Percentiles rank a stretch among this genome's conserved stretches.
Conservation (phyloP, 2,113 vertebrate species). For the Equus quagga region DNA sequence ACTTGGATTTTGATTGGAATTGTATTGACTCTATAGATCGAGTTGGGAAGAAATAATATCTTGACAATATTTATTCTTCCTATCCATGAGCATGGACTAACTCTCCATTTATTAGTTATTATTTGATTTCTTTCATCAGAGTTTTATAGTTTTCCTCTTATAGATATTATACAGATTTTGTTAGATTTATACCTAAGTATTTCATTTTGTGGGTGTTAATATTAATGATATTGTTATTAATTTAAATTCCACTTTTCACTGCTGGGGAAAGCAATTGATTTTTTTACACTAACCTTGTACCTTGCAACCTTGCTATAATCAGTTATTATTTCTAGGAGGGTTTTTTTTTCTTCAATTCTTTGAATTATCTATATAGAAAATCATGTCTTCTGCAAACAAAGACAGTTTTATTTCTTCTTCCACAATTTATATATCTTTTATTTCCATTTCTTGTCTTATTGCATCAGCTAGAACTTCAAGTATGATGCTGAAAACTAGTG, state of each 20-base stretch:
- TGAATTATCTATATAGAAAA: background rate
- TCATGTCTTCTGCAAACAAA: background rate
- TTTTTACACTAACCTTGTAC: background rate
- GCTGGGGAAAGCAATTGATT: background rate
- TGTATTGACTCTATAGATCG: background rate
- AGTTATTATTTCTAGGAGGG: background rate
- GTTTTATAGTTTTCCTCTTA: background rate
- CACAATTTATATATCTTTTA: background rate
- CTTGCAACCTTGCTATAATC: background rate
- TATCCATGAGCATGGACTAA: background rate
- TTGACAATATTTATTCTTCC: background rate
- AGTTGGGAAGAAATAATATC: background rate
- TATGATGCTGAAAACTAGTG: background rate
- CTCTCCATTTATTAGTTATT: background rate
- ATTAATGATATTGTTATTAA: background rate
- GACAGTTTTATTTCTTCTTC: background rate
- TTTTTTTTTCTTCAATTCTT: background rate
- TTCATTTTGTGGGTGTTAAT: background rate
- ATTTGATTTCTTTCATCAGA: background rate
- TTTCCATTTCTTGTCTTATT: background rate
- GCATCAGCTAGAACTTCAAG: background rate
- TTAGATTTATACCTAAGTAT: background rate
- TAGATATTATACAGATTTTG: background rate
- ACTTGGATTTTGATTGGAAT: background rate
- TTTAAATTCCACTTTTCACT: background rate